These are phyloP conservation scores for Dicentrarchus labrax DNA, from an alignment of 2,113 vertebrate genomes.

Conservation along the genomic window DNA sequence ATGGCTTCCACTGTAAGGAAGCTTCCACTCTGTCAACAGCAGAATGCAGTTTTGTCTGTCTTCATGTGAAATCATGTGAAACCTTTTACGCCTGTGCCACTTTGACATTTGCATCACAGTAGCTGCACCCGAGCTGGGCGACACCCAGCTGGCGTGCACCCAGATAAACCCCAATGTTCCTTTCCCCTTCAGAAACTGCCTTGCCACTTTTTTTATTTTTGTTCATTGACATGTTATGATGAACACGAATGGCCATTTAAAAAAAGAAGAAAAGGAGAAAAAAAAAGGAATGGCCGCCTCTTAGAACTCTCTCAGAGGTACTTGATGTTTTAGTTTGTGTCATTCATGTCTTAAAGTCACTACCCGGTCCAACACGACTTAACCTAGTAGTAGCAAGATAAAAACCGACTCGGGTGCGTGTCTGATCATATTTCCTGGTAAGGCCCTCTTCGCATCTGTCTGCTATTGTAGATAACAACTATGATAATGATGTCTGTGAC, in stretches of 20 bases:
- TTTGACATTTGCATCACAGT: conserved; percentile 24
- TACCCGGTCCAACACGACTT: conserved; percentile 62
- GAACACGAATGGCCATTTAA: conserved; percentile 16
- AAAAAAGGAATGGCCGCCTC: conserved; percentile 15
- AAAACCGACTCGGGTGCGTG: conserved; percentile 57
- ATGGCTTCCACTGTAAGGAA: conserved; percentile 16
- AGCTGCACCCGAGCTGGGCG: conserved; percentile 13
- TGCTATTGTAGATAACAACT: conserved; percentile 67
- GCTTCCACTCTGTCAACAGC: conserved; percentile 12
- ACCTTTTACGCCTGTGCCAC: conserved; percentile 26
- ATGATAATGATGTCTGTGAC: conserved; percentile 64
- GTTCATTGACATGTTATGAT: conserved; percentile 41
- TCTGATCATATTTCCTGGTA: conserved; percentile 54
- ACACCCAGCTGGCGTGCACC: conserved; percentile 5
- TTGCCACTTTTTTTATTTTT: conserved; percentile 39
- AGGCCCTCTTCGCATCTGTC: conserved; percentile 55
- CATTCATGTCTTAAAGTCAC: conserved; percentile 48
- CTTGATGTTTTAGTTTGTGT: conserved; percentile 45
- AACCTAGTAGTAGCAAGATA: conserved; percentile 66
- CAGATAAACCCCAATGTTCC: conserved; percentile 32
- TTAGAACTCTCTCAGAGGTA: conserved; percentile 43
- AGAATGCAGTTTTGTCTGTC: conserved; percentile 24
- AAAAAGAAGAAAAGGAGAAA: background rate
- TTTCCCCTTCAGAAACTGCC: conserved; percentile 59
- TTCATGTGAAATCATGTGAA: conserved; percentile 35